Conservation (phyloP, 2,888 invertebrate genomes). For the Eudasyphora cyanicolor region DNA sequence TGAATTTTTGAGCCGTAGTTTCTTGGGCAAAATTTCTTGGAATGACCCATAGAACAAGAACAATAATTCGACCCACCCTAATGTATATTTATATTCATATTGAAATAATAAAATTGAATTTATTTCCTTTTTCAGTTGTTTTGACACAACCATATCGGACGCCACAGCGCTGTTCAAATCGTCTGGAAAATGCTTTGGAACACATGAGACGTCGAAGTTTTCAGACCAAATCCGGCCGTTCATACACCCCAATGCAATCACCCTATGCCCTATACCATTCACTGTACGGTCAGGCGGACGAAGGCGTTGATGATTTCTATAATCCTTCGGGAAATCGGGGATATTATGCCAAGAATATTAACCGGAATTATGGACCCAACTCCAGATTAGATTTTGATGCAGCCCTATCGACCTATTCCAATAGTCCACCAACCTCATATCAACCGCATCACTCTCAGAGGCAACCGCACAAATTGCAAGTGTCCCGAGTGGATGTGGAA, state of each 20-base stretch:
- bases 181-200: slow-evolving; percentile 85
- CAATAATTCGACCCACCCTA: no score
- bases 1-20: no score
- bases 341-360: slow-evolving; percentile 72
- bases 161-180: slow-evolving; percentile 84
- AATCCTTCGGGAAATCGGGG: slow-evolving; percentile 70
- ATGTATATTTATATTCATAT: background rate
- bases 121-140: slow-evolving; percentile 42
- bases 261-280: slow-evolving; percentile 78
- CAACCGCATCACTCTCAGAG: slow-evolving; percentile 55
- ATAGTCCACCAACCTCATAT: background rate
- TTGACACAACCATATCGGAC: slow-evolving; percentile 73
- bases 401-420: slow-evolving; percentile 44
- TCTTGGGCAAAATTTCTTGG: no score
- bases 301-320: slow-evolving; percentile 71
- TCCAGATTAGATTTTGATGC: slow-evolving; percentile 59
- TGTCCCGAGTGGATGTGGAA: slow-evolving; percentile 68
- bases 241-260: slow-evolving; percentile 71
- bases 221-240: slow-evolving; percentile 72
- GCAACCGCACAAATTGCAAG: slow-evolving; percentile 71
- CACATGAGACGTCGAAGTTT: slow-evolving; percentile 81
- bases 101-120: background rate
- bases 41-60: no score
- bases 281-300: slow-evolving; percentile 74
- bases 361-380: slow-evolving; percentile 57